Conservation (phyloP, 2,797 vertebrate species). For the Poeciliopsis presidionis region DNA sequence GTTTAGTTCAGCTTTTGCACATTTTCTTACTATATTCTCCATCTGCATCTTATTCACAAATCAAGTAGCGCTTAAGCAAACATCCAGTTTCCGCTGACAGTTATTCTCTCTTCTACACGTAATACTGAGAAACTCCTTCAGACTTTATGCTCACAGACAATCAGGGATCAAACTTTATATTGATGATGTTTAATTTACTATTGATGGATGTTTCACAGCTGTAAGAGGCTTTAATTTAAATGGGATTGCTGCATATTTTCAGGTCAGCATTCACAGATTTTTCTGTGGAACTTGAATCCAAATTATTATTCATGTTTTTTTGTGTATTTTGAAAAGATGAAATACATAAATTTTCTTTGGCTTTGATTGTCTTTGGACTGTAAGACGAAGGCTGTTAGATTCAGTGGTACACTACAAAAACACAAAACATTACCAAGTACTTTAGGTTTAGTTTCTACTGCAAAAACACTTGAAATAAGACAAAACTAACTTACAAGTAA, state of each 20-base stretch:
- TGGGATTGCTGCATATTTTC: not conserved
- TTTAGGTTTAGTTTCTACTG: no score
- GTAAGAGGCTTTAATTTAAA: not conserved
- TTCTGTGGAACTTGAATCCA: not conserved
- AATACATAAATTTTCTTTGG: not conserved
- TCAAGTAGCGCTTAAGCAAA: not conserved
- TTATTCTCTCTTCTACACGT: not conserved
- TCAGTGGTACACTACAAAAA: no score
- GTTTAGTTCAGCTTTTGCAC: not conserved
- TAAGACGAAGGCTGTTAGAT: not conserved
- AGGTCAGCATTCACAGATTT: not conserved
- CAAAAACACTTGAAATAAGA: no score
- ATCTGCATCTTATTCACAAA: not conserved
- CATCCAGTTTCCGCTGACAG: not conserved
- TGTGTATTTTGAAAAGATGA: not conserved
- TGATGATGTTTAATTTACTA: not conserved
- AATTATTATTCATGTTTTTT: not conserved
- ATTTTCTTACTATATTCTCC: not conserved
- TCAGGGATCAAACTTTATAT: not conserved
- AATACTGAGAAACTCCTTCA: not conserved
- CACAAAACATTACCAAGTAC: no score
- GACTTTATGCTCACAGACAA: not conserved
- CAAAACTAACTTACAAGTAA: no score
- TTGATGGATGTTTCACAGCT: not conserved
- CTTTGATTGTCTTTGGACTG: not conserved